Evolutionary conservation across 2,797 vertebrate species (phyloP), one percentile per base, ranked within the genome.

Genomic region (Characodon lateralis): DNA sequence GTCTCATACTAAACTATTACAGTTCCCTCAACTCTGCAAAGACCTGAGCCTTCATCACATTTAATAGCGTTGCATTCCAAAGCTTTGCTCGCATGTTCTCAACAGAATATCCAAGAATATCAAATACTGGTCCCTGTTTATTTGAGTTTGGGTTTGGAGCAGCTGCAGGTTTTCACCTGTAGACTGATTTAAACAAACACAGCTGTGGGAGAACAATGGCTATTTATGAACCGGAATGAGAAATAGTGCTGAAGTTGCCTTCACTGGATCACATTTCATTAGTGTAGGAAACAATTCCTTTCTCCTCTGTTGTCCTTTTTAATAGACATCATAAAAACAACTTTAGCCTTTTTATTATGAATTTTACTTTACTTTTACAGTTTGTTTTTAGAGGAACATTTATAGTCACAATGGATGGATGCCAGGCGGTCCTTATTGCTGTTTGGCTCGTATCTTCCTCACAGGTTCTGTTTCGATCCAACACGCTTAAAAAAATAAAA

Each of bases 101-200:
- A 53, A 70, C 48, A 10, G 69, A 72, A 55, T 26, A 10, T 80
- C 78, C 77, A 8, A 0, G 71, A 77, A 80, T 80, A 82, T 84
- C 35, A 71, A 73, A 39, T 31, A 18, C 70, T 61, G 74, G 85
- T 75, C 68, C 55, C 16, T 4, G 10, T 46, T 68, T 81, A 55
- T 76, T 77, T 73, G 58, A 74, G 77, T 39, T 71, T 81, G 84
- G 81, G 35, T 41, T 0, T 2, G 0, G 13, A 76, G 78, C 85
- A 79, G 83, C 66, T 72, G 74, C 82, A 85, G 73, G 72, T 89
- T 84, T 77, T 78, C 79, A 84, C 81, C 72, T 77, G 78, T 71
- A 77, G 68, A n/a, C n/a, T n/a, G 74, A 83, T 86, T 87, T 83
- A 84, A 87, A 91, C 78, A 87, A 85, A 90, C 83, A 87, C 91